These are phyloP conservation scores for Corvus hawaiiensis DNA, from an alignment of 2,113 vertebrate species.

Conservation along the genomic window DNA sequence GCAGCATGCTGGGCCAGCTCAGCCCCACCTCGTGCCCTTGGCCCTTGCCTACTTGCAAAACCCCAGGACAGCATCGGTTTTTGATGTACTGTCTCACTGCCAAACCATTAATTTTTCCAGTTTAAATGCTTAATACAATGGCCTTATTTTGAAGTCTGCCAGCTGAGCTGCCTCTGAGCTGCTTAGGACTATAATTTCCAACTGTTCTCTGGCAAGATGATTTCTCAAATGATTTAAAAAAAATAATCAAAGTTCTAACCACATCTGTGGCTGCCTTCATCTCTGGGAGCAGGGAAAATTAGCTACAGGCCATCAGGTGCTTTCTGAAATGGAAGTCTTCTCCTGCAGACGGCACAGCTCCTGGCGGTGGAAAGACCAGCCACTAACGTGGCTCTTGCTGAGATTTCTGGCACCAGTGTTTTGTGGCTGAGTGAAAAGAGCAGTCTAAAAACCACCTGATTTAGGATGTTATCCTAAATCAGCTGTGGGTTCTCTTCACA, in stretches of 20 bases:
- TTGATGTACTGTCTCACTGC: background rate
- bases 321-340: constrained; percentile 22
- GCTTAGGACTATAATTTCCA: constrained; percentile 21
- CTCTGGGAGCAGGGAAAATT: background rate
- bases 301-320: background rate
- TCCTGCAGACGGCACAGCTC: background rate
- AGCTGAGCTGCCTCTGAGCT: constrained; percentile 1
- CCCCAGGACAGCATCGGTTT: background rate
- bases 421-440: background rate
- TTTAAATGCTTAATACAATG: background rate
- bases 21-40: background rate
- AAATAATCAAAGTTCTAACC: constrained; percentile 27
- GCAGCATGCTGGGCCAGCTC: background rate
- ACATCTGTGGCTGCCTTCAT: constrained; percentile 8
- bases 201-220: constrained; percentile 1
- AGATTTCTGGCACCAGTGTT: background rate
- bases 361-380: background rate
- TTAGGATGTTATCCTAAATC: background rate
- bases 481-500: constrained; percentile 19
- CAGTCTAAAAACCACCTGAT: constrained; percentile 5
- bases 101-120: background rate
- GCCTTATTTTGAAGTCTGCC: constrained; percentile 13
- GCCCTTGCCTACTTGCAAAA: background rate
- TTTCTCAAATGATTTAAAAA: constrained; percentile 20
- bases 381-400: background rate